A percentile compares a stretch with the other conserved stretches of the same genome.
phyloP scores from a whole-genome alignment of 2,113 vertebrate species.

The Martes martes region DNA sequence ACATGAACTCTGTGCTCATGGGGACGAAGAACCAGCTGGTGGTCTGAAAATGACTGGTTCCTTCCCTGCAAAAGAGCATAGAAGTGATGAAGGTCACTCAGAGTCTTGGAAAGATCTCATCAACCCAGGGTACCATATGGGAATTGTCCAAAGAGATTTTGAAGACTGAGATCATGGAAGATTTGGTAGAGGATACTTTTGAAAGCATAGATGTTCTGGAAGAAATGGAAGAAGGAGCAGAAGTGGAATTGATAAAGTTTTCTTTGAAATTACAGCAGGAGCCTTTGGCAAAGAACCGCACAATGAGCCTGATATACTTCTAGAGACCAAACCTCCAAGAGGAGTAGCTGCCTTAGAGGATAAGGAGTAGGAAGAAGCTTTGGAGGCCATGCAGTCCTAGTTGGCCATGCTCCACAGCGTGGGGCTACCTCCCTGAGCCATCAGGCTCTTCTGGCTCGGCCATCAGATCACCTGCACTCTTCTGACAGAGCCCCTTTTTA shows the following conservation, averaged over 20 bases:
- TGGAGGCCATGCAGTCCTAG: conserved; percentile 94
- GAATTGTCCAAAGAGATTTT: conserved; percentile 97
- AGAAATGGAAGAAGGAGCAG: conserved; percentile 95
- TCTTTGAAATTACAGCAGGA: conserved; percentile 96
- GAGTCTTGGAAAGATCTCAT: conserved; percentile 92
- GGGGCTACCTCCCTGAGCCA: conserved; percentile 3
- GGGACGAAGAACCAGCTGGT: conserved; percentile 96
- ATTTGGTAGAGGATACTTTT: conserved; percentile 96
- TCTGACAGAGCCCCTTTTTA: conserved; percentile 20
- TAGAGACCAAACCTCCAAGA: conserved; percentile 83
- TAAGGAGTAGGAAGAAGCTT: conserved; percentile 93
- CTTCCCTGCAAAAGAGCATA: conserved; percentile 92
- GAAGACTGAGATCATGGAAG: conserved; percentile 98
- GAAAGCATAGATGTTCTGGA: conserved; percentile 95
- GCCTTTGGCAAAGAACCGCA: conserved; percentile 94
- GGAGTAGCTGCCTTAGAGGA: conserved; percentile 85
- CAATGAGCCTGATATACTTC: conserved; percentile 93
- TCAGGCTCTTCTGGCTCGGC: not conserved
- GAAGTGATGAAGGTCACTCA: conserved; percentile 99
- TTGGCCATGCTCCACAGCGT: conserved; percentile 92
- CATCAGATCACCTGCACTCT: not conserved
- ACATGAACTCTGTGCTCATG: conserved; percentile 97
- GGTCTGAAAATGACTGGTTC: conserved; percentile 90
- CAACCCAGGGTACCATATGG: conserved; percentile 95
- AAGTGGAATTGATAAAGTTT: conserved; percentile 93